phyloP scores from a whole-genome alignment of 2,113 vertebrate genomes.

The Sakesphorus luctuosus region DNA sequence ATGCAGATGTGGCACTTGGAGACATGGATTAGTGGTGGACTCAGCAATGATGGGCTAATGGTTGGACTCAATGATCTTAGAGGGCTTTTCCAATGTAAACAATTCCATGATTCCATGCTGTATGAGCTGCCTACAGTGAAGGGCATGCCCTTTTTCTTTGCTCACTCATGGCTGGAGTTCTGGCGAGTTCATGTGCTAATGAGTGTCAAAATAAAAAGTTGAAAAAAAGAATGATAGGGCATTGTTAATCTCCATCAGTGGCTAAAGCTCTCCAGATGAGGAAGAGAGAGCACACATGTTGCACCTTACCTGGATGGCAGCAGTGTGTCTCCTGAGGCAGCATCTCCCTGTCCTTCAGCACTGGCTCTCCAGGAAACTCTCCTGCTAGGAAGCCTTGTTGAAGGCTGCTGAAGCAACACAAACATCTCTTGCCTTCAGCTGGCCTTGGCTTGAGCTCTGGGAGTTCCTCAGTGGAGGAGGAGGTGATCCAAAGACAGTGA shows the following conservation, averaged over 20 bases:
- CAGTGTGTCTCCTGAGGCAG: rapidly evolving
- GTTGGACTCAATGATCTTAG: neutral
- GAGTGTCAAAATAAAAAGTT: neutral
- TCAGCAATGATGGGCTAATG: neutral
- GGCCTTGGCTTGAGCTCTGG: neutral
- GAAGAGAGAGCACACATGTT: neutral
- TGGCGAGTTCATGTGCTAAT: neutral
- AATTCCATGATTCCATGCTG: neutral
- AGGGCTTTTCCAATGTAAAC: neutral
- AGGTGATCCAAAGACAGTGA: neutral
- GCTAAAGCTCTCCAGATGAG: neutral
- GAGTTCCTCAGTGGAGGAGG: neutral
- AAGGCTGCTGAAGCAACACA: neutral
- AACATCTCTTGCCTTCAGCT: neutral
- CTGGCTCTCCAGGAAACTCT: neutral
- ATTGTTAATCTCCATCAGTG: neutral
- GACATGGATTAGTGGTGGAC: neutral
- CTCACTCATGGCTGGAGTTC: neutral
- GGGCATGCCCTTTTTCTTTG: neutral
- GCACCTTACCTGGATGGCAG: neutral
- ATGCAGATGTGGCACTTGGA: neutral
- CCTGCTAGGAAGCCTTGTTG: neutral
- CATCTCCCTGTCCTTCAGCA: rapidly evolving
- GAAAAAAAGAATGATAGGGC: neutral
- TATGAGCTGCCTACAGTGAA: neutral